Evolutionary conservation across 2,888 invertebrate genomes (phyloP).

Genomic region (Tetranychus truncatus): DNA sequence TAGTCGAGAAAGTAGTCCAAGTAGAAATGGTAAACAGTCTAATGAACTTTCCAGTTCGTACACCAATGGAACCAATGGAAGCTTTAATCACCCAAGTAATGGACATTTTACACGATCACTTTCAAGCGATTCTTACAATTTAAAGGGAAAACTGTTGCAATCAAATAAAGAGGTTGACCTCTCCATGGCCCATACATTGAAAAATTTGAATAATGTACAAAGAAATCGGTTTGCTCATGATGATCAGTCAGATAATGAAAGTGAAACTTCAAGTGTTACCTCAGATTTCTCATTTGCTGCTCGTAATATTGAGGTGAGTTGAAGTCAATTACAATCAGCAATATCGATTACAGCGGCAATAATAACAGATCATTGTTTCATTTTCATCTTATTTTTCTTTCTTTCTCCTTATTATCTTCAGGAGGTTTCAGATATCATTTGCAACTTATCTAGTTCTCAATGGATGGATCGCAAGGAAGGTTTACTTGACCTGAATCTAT

Average conservation of each 20-base stretch:
- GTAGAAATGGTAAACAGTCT: conserved; percentile 18
- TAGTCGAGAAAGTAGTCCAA: conserved; percentile 36
- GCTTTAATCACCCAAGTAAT: background rate
- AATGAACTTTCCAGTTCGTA: background rate
- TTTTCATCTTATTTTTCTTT: background rate
- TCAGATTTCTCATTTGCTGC: conserved; percentile 62
- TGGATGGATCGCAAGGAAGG: conserved; percentile 94
- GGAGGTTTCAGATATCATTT: conserved; percentile 67
- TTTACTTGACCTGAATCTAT: conserved; percentile 36
- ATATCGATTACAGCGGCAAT: background rate
- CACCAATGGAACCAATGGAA: background rate
- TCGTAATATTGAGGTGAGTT: conserved; percentile 57
- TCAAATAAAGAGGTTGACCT: conserved; percentile 72
- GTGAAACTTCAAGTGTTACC: conserved; percentile 86
- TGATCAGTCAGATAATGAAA: conserved; percentile 54
- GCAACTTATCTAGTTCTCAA: conserved; percentile 65
- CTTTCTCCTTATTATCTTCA: conserved; percentile 31
- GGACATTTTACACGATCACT: background rate
- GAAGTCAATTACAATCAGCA: background rate
- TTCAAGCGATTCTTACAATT: background rate
- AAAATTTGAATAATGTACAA: background rate
- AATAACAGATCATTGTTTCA: background rate
- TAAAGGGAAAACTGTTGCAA: conserved; percentile 62
- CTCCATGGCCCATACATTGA: conserved; percentile 50
- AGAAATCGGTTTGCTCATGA: conserved; percentile 25